Evolutionary conservation across 2,888 invertebrate genomes (phyloP), one percentile per base, ranked within the genome.

Genomic region (Exocentrus adspersus): DNA sequence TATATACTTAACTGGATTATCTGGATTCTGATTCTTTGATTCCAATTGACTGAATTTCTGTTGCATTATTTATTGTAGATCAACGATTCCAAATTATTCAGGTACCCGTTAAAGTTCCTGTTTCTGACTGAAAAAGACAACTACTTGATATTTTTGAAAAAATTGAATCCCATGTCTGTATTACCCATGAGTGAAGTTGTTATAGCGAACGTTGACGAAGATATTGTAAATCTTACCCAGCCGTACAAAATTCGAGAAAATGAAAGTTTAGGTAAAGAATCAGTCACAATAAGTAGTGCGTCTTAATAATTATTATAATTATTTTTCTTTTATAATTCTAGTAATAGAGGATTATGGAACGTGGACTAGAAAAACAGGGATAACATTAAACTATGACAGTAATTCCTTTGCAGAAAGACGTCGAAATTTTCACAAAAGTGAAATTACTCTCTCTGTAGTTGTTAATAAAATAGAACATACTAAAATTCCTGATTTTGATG

Each of bases 271-370:
- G 58, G 67, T 65, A 54, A 66, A 24, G 24, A 24, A 24, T 3
- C 24, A 24, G 3, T 24, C 7, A 7, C 7, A 24, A 5, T 5
- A 24, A 5, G 24, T 24, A 24, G 7, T 24, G 24, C 24, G 1
- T 12, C 16, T 10, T 6, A 42, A 4, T 3, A 2, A 0, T 17
- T 42, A 45, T 51, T 51, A 51, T 51, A 45, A 9, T 50, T 54
- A 14, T 12, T 46, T 30, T 17, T 30, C 12, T 43, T 21, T 14
- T 48, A 14, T 16, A 17, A 30, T 50, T 20, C 19, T 37, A 72
- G 72, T 67, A 30, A 60, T 57, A 19, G 67, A 68, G 58, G 45
- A 67, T 30, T 68, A 66, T 62, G 68, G 70, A 21, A 66, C 52
- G 42, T 73, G 73, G 73, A 62, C 62, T 6, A 24, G 43, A 42